Percentiles rank a stretch among this genome's conserved stretches.
Evolutionary conservation across 2,113 vertebrate genomes (phyloP).

Genomic region (Corythaeola cristata): DNA sequence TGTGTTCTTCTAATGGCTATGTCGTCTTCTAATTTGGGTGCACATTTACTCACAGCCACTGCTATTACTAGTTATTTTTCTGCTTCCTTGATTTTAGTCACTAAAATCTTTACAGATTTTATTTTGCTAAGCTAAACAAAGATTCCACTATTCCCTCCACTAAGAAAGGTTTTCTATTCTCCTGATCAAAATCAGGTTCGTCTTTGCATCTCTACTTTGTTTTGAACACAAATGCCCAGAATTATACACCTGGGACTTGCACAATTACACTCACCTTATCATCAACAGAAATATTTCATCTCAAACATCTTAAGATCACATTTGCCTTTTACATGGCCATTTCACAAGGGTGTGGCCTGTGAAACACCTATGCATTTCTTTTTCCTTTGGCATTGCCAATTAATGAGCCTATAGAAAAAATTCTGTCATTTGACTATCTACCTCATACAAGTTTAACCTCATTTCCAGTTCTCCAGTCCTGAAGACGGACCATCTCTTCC

Average conservation of each 20-base stretch:
- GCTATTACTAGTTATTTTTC: not conserved
- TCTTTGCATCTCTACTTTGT: not conserved
- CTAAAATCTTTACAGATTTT: not conserved
- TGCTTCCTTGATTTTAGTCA: not conserved
- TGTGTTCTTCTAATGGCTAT: fast-evolving
- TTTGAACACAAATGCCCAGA: not conserved
- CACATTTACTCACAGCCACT: not conserved
- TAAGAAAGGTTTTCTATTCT: not conserved
- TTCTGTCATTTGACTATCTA: not conserved
- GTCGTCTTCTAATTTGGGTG: not conserved
- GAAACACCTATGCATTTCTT: not conserved
- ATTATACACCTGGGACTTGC: not conserved
- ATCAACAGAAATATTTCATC: not conserved
- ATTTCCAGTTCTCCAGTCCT: not conserved
- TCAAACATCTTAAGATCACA: not conserved
- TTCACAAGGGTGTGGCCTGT: not conserved
- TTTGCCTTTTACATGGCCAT: not conserved
- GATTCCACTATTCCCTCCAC: not conserved
- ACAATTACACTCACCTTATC: not conserved
- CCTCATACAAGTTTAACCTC: not conserved
- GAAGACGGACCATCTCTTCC: not conserved
- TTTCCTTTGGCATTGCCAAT: not conserved
- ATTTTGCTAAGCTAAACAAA: not conserved
- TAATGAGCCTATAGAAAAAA: not conserved
- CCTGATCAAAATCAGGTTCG: not conserved